Percentiles rank a stretch among this genome's conserved stretches.
phyloP scores from a whole-genome alignment of 2,113 vertebrate species.

The Dasyornis broadbenti region DNA sequence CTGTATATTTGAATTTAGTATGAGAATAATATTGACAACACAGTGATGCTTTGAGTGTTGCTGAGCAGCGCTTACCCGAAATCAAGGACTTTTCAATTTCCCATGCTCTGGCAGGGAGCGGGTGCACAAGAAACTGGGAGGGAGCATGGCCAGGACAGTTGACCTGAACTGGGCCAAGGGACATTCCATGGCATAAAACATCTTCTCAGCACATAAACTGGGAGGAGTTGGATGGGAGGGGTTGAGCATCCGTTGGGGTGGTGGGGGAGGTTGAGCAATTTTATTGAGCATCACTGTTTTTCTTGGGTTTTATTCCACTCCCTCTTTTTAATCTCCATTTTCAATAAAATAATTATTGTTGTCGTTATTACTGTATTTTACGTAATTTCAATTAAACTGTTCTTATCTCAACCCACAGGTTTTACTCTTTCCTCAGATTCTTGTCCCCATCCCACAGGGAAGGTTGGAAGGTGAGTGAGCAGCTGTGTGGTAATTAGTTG shows the following conservation, averaged over 20 bases:
- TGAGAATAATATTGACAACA: background rate
- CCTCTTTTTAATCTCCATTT: background rate
- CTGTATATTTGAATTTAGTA: background rate
- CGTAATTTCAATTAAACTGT: background rate
- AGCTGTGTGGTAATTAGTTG: background rate
- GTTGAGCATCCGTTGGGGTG: fast-evolving
- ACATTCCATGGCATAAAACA: background rate
- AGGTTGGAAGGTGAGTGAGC: background rate
- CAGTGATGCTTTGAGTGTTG: background rate
- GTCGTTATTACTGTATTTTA: background rate
- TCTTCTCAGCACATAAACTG: background rate
- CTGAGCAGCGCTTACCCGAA: background rate
- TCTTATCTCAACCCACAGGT: background rate
- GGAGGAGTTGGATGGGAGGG: background rate
- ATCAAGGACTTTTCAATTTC: background rate
- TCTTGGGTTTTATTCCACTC: background rate
- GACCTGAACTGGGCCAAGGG: background rate
- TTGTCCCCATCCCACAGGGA: background rate
- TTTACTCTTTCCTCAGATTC: background rate
- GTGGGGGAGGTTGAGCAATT: background rate
- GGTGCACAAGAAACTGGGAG: background rate
- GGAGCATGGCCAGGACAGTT: background rate
- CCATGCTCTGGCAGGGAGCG: background rate
- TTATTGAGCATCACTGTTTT: background rate
- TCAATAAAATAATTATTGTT: background rate